Evolutionary conservation across 1,140 invertebrate species (phyloP), one percentile per base, ranked within the genome.

Genomic region (Achroia grisella): DNA sequence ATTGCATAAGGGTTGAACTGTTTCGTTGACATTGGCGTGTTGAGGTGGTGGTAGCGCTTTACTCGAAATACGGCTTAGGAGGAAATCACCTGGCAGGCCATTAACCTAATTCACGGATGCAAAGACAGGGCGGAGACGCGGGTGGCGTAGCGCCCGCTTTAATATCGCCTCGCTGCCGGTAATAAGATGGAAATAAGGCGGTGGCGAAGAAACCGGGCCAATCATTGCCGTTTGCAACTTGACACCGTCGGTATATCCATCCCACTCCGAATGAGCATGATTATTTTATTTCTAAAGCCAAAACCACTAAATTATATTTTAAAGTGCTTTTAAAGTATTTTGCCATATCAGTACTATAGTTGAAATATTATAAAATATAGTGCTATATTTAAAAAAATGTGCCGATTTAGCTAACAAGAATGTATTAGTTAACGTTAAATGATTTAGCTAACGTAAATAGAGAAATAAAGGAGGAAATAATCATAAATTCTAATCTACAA

Each of bases 151-250:
- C 71, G 67, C 73, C 70, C 65, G 71, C 60, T 80, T 79, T 83
- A 81, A 81, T 84, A 84, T 81, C 77, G 69, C 72, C 60, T 44
- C 71, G 67, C 62, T 76, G 67, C 64, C 71, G 62, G 80, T 80
- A 84, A 81, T 81, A 79, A 84, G 71, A 84, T 84, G 77, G 80
- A 84, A 84, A 84, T 84, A 84, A 81, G 76, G 70, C 65, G 60
- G 65, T 59, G 64, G 66, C 66, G 65, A 77, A 80, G 65, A 68
- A 75, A 73, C 71, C 71, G 62, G 64, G 67, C 74, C 71, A 77
- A 84, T 81, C 72, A 80, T 77, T 65, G 66, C 64, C 57, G 39
- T 65, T 61, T 62, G 58, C 59, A 51, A 52, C 59, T 62, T 62
- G 48, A 62, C 56, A 62, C 50, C 49, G 30, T 11, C 52, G 39